Base-by-base conservation (phyloP, 2,113 vertebrate species). In the Struthidea cinerea region DNA sequence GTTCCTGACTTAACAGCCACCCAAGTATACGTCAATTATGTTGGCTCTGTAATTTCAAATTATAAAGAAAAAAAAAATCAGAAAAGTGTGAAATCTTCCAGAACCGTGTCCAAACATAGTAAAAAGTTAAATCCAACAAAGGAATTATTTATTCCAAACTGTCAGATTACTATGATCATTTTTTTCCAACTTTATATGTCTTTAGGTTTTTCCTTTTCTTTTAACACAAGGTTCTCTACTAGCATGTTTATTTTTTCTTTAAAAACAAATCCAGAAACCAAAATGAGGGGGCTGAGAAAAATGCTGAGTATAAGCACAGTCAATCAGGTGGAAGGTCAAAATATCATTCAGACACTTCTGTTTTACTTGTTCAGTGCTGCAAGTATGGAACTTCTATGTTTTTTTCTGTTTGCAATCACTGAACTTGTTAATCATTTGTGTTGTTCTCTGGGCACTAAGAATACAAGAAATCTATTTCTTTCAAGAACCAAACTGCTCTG, bases 311-410 rank as follows among this genome's bases (percentile, higher is more conserved):
- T 42, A 69, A 82, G 4, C 35, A 53, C 11, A 67, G 35, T 59
- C 9, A 55, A 75, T 27, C 27, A 76, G 19, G 11, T 13, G 56
- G 22, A 71, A 11, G 33, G 27, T 52, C 44, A 78, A 80, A 93
- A 42, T 81, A 42, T 32, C 2, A 77, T 93, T 82, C 30, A 70
- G 33, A 47, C 35, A 17, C 0, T 74, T 4, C 4, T 56, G 15
- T 39, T 96, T 73, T 65, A 39, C 13, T 78, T 59, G 10, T 41
- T 89, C 19, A 23, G 6, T 61, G 30, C 14, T 42, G 3, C 41
- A 70, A 59, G 9, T 26, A 70, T 33, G 18, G 18, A 74, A 64
- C 0, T 30, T 50, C 8, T 0, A 3, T 24, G 3, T 0, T 11
- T 73, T 87, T 63, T 85, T 50, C 11, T 55, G 1, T 46, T 74